A percentile compares a stretch with the other conserved stretches of the same genome.
Evolutionary conservation across 2,797 vertebrate species (phyloP).

Genomic region (Florisuga fusca): DNA sequence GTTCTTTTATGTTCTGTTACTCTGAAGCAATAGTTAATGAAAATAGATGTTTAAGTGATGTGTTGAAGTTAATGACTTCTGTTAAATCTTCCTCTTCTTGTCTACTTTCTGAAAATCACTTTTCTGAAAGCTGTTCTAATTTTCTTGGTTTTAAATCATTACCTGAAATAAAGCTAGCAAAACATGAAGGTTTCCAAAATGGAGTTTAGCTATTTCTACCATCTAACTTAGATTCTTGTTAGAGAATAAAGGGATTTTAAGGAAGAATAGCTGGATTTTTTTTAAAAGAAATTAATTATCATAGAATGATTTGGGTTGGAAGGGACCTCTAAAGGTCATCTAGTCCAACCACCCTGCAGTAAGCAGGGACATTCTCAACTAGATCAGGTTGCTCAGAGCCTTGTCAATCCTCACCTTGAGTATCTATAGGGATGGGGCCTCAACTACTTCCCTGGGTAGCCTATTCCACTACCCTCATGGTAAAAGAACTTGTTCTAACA

Average conservation of each 20-base stretch:
- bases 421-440: no score
- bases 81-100: neutral
- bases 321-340: no score
- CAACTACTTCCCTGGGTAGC: no score
- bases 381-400: no score
- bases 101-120: neutral
- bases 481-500: no score
- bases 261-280: neutral
- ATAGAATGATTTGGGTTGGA: no score
- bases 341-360: no score
- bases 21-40: neutral
- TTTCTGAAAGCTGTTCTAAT: neutral
- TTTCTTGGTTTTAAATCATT: neutral
- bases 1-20: neutral
- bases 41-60: neutral
- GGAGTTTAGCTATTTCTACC: neutral
- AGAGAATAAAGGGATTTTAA: neutral
- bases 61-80: neutral
- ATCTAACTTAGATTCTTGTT: neutral
- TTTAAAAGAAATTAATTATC: neutral
- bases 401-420: no score
- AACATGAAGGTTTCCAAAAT: neutral
- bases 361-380: no score
- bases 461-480: no score
- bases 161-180: neutral